A percentile compares a stretch with the other conserved stretches of the same genome.
Conservation (phyloP, 2,888 invertebrate genomes). For the Steinernema scapterisci region DNA sequence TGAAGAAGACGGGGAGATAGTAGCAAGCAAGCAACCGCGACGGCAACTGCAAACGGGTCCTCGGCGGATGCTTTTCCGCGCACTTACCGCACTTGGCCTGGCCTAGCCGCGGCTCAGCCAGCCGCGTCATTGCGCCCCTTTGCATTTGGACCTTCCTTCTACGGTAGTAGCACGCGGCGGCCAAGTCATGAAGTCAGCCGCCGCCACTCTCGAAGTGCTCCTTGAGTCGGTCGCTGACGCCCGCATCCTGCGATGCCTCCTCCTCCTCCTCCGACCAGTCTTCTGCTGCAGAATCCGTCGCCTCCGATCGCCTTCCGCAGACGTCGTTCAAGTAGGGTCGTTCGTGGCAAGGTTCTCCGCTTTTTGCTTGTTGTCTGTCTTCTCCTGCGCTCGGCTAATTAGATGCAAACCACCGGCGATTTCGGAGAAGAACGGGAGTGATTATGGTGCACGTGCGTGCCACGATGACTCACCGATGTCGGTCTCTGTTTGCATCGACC, state of each 20-base stretch:
- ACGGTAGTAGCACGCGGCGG: slow-evolving; percentile 15
- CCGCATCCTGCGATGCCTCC: neutral
- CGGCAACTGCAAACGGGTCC: neutral
- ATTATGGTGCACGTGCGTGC: slow-evolving; percentile 29
- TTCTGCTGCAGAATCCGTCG: neutral
- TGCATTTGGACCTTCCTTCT: neutral
- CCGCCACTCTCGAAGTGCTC: neutral
- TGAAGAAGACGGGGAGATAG: neutral
- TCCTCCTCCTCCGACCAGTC: neutral
- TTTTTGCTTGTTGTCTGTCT: neutral
- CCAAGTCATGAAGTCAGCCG: slow-evolving; percentile 17
- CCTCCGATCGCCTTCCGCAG: too few relatives aligned
- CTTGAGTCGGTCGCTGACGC: neutral
- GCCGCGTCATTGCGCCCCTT: neutral
- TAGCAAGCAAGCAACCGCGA: neutral
- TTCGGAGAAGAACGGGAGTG: slow-evolving; percentile 3
- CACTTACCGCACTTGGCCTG: slow-evolving; percentile 19
- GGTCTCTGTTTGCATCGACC: slow-evolving; percentile 19
- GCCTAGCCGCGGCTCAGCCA: slow-evolving; percentile 12
- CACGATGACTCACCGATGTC: slow-evolving; percentile 4
- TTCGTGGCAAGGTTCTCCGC: neutral
- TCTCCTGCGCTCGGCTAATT: neutral
- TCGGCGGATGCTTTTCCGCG: neutral
- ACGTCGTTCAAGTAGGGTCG: neutral
- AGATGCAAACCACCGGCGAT: neutral